Conservation (phyloP, 2,797 vertebrate species). For the Phyllotis vaccarum region DNA sequence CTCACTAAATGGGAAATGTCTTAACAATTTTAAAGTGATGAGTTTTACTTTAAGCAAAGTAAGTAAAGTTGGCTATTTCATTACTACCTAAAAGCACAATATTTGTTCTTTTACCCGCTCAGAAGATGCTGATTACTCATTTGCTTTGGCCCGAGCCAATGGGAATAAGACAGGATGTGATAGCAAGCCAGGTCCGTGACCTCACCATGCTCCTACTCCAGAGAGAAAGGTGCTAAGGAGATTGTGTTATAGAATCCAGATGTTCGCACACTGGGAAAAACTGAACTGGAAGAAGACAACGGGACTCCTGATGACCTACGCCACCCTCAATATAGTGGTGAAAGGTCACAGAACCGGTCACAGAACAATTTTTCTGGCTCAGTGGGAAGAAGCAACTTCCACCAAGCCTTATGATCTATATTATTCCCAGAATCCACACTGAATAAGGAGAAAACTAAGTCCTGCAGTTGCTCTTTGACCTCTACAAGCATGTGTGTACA, state of each 20-base stretch:
- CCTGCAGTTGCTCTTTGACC: neutral
- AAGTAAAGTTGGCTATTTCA: neutral
- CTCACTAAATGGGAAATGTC: neutral
- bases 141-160: neutral
- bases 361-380: neutral
- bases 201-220: neutral
- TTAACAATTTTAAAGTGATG: conserved; percentile 33
- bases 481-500: neutral
- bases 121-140: neutral
- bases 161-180: neutral
- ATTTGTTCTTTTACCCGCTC: neutral
- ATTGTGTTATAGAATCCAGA: neutral
- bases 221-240: neutral
- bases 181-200: neutral
- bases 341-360: neutral
- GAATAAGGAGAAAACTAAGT: neutral
- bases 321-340: neutral
- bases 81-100: neutral
- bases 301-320: neutral
- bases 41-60: conserved; percentile 1
- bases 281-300: neutral
- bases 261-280: neutral
- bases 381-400: neutral
- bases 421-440: neutral
- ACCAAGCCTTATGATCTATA: neutral